Percentiles rank a stretch among this genome's conserved stretches.
phyloP scores from a whole-genome alignment of 2,888 invertebrate genomes.

The Microplitis deprimator region DNA sequence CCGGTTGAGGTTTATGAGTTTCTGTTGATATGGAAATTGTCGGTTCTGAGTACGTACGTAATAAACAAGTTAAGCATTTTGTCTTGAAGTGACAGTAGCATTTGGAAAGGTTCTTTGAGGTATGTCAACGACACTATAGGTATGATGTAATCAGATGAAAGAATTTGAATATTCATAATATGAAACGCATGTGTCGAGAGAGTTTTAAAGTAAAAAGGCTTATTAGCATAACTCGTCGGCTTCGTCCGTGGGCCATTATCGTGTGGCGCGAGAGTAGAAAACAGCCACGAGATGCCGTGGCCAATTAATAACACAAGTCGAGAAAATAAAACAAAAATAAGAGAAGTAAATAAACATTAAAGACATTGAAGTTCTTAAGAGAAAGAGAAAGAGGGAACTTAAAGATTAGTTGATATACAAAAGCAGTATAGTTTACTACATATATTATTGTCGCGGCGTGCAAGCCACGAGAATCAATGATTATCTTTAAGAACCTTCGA shows the following conservation, averaged over 20 bases:
- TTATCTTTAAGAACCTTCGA: constrained; percentile 12
- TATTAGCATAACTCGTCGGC: constrained; percentile 62
- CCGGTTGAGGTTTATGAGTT: too few relatives aligned
- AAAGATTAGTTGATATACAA: constrained; percentile 13
- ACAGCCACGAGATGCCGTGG: constrained; percentile 39
- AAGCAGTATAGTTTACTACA: background rate
- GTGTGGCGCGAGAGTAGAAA: background rate
- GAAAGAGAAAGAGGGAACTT: background rate
- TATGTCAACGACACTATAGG: background rate
- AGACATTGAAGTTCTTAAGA: background rate
- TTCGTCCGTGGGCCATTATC: constrained; percentile 59
- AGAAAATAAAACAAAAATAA: background rate
- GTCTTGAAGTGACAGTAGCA: background rate
- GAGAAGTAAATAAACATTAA: constrained; percentile 16
- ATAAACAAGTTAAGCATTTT: background rate
- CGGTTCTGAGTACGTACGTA: too few relatives aligned
- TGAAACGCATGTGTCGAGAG: constrained; percentile 40
- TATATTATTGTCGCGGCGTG: background rate
- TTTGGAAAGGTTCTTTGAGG: background rate
- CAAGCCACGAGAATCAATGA: background rate
- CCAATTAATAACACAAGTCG: constrained; percentile 52
- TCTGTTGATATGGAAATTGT: too few relatives aligned
- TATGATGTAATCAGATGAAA: constrained; percentile 57
- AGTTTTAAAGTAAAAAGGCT: constrained; percentile 42
- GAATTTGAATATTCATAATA: constrained; percentile 58